These are phyloP conservation scores for Chloebia gouldiae DNA, from an alignment of 2,113 vertebrate species.

Conservation along the genomic window DNA sequence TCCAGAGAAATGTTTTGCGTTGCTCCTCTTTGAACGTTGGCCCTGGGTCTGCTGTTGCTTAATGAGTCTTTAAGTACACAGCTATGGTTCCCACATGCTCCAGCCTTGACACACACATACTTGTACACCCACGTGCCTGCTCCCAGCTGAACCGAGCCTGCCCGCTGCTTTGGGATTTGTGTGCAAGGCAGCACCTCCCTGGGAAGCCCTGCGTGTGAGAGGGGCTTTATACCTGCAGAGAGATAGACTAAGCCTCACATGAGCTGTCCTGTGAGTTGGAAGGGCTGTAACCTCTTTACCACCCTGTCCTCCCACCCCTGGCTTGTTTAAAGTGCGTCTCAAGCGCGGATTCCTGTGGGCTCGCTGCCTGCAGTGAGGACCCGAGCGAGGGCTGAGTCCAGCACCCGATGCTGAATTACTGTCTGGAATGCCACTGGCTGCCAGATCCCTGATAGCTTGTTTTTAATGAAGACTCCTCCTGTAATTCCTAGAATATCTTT, in stretches of 20 bases:
- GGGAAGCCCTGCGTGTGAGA: accelerated
- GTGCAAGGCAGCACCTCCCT: not conserved
- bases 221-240: not conserved
- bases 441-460: slow-evolving; percentile 53
- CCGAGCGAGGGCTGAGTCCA: accelerated
- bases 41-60: not conserved
- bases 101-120: slow-evolving; percentile 6
- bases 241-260: not conserved
- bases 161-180: not conserved
- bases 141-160: not conserved
- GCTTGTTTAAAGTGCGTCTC: not conserved
- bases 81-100: not conserved
- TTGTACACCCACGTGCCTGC: not conserved
- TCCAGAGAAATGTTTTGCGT: slow-evolving; percentile 8
- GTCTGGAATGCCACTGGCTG: slow-evolving; percentile 28
- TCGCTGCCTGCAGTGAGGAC: not conserved
- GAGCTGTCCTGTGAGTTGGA: not conserved
- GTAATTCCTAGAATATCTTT: slow-evolving; percentile 63
- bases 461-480: slow-evolving; percentile 65
- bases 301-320: not conserved
- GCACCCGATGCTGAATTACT: not conserved
- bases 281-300: not conserved
- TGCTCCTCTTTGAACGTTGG: slow-evolving; percentile 27
- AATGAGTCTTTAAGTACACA: slow-evolving; percentile 9
- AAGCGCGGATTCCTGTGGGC: not conserved